These are phyloP conservation scores for Anguilla anguilla DNA, from an alignment of 2,797 vertebrate genomes.

Conservation along the genomic window DNA sequence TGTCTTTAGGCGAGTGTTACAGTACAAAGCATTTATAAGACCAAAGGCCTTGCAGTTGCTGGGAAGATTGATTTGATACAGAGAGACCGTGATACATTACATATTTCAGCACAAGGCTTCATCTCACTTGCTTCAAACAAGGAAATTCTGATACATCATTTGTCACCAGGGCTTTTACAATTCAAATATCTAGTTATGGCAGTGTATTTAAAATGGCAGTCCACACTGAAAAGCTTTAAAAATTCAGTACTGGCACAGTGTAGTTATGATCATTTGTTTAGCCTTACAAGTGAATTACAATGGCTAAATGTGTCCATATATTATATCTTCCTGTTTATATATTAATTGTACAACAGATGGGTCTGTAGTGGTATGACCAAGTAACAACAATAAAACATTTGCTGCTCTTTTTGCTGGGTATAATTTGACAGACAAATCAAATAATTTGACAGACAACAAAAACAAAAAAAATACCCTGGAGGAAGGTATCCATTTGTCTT, in stretches of 20 bases:
- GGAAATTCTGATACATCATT: constrained; percentile 18
- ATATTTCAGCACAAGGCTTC: constrained; percentile 43
- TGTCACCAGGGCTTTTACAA: not conserved
- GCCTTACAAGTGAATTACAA: not conserved
- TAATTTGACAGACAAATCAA: not conserved
- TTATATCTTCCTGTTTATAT: not conserved
- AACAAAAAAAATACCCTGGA: too few relatives aligned
- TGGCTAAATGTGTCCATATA: not conserved
- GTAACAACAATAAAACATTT: not conserved
- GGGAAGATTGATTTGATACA: constrained; percentile 37
- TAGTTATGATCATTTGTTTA: not conserved
- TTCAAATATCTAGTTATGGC: not conserved
- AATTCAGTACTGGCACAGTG: not conserved
- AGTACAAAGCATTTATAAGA: constrained; percentile 58
- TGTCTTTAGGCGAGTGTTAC: constrained; percentile 41
- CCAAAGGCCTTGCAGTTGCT: constrained; percentile 46
- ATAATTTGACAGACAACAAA: too few relatives aligned
- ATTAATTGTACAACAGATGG: not conserved
- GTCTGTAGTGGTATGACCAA: not conserved
- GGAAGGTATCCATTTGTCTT: too few relatives aligned
- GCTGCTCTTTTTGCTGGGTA: not conserved
- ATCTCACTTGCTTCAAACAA: constrained; percentile 43
- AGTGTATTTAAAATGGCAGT: not conserved
- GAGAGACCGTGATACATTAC: constrained; percentile 55
- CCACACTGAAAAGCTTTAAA: not conserved